Evolutionary conservation across 2,113 vertebrate species (phyloP).

Genomic region (Clinocottus analis): DNA sequence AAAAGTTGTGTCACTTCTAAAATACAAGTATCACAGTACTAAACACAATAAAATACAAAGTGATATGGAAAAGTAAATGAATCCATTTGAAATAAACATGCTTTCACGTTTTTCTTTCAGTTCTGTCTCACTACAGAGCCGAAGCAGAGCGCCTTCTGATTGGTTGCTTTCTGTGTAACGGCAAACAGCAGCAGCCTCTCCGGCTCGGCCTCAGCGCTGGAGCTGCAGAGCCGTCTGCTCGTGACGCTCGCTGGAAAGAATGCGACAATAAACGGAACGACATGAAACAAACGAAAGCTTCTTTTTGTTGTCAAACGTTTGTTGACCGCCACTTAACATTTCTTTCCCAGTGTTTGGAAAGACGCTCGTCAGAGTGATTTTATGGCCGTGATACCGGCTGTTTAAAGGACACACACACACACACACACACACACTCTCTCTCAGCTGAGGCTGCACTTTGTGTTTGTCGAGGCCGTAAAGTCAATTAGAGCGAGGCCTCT

Average conservation of each 20-base stretch:
- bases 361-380: constrained; percentile 32
- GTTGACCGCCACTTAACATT: constrained; percentile 29
- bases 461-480: constrained; percentile 62
- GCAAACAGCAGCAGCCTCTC: constrained; percentile 8
- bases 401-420: constrained; percentile 45
- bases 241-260: neutral
- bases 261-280: neutral
- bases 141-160: neutral
- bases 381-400: constrained; percentile 29
- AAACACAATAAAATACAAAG: neutral
- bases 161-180: constrained; percentile 19
- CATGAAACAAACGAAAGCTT: constrained; percentile 13
- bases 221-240: neutral
- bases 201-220: neutral
- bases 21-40: neutral
- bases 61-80: neutral
- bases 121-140: neutral
- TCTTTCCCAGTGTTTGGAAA: constrained; percentile 36
- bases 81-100: neutral
- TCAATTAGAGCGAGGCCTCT: constrained; percentile 46
- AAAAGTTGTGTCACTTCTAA: neutral
- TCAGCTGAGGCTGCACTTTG: constrained; percentile 48
- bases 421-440: constrained; percentile 22
- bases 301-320: constrained; percentile 12
- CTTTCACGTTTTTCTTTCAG: neutral